These are phyloP conservation scores for Lasius fuliginosus DNA, from an alignment of 2,888 invertebrate species.

Conservation along the genomic window DNA sequence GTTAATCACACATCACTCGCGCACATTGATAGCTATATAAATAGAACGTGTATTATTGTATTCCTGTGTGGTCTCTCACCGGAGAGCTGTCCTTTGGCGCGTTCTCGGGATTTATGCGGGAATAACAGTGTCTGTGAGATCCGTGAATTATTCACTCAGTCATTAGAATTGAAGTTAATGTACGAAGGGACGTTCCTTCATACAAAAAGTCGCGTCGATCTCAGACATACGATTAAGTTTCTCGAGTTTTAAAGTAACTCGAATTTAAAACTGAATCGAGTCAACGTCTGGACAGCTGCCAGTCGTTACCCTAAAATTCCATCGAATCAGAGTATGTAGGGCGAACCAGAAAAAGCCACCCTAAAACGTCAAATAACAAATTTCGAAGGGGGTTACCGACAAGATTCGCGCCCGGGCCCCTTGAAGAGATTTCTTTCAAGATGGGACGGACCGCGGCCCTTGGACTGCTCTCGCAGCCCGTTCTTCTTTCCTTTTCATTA, in stretches of 20 bases:
- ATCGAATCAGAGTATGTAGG: slow-evolving; percentile 18
- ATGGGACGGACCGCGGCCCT: slow-evolving; percentile 63
- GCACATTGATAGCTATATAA: background rate
- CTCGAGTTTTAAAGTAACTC: slow-evolving; percentile 28
- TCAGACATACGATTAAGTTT: slow-evolving; percentile 32
- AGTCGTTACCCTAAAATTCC: slow-evolving; percentile 42
- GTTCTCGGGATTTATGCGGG: background rate
- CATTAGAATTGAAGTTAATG: slow-evolving; percentile 41
- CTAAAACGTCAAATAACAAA: slow-evolving; percentile 71
- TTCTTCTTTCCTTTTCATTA: slow-evolving; percentile 72
- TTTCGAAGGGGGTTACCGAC: slow-evolving; percentile 68
- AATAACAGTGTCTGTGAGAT: slow-evolving; percentile 15
- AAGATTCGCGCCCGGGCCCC: slow-evolving; percentile 72
- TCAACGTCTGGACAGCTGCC: slow-evolving; percentile 52
- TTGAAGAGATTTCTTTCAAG: slow-evolving; percentile 67
- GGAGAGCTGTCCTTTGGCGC: background rate
- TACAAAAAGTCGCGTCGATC: background rate
- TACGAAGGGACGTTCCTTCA: slow-evolving; percentile 3
- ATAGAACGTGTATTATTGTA: slow-evolving; percentile 34
- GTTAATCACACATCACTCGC: background rate
- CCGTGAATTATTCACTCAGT: slow-evolving; percentile 19
- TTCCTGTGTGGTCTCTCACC: slow-evolving; percentile 48
- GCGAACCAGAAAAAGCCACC: slow-evolving; percentile 48
- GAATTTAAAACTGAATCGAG: slow-evolving; percentile 44
- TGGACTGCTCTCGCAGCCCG: slow-evolving; percentile 65